Evolutionary conservation across 1,140 invertebrate species (phyloP), one percentile per base, ranked within the genome.

Genomic region (Neodiprion lecontei): DNA sequence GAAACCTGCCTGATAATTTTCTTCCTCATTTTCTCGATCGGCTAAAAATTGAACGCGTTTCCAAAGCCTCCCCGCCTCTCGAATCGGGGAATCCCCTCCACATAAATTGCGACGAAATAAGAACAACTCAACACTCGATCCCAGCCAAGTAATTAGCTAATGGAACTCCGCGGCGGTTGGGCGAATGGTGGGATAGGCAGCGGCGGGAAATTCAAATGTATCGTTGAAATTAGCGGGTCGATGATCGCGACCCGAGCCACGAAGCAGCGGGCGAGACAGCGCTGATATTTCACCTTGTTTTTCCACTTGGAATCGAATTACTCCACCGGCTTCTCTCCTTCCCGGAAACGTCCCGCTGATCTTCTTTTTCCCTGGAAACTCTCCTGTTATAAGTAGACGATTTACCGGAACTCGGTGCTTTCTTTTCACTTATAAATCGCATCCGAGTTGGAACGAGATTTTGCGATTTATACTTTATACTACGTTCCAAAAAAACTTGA

Each of bases 221-320:
- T 88, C 83, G 85, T 79, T 80, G 68, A 79, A 86, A 87, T 86
- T 86, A 85, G 73, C 78, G 70, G 76, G 75, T 73, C 48, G 74
- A 79, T 81, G 75, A 75, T 75, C 76, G 75, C 48, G 69, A 48
- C 10, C 50, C 48, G 12, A 17, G 14, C 17, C 47, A 65, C 48
- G 28, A 40, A 71, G 70, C 7, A 72, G 17, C 72, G 50, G 53
- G 48, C 50, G 71, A 69, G 50, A 70, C 70, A 66, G 78, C 68
- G 81, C 80, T 84, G 85, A 84, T 88, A 87, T 84, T 81, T 88
- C 85, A 88, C 83, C 85, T 85, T 88, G 86, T 88, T 87, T 88
- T 88, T 84, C 79, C 77, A 61, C 53, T 61, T 17, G 53, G 53
- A 61, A 61, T 61, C 53, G n/a, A 61, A 61, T 61, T 61, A 61